Base-by-base conservation (phyloP, 2,888 invertebrate genomes). In the Leptarthrus brevirostris region DNA sequence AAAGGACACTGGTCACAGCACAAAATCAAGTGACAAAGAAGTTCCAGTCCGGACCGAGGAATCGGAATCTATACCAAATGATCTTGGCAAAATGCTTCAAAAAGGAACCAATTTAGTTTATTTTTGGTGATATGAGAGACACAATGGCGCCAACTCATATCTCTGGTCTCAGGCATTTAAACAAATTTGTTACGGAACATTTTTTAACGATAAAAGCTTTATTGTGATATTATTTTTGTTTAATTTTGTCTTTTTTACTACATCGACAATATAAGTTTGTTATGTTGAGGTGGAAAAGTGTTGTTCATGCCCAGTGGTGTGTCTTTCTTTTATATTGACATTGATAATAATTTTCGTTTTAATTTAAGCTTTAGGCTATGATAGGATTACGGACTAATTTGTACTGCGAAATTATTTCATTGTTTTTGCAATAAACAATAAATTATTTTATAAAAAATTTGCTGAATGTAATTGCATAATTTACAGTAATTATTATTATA, bases 381-480 rank as follows among this genome's bases (percentile, higher is more conserved):
- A 56, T 64, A 64, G 64, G 20, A 36, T 64, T 44, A 64, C 22
- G 14, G 44, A 58, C 24, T 64, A 44, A 64, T 64, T 64, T 64
- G 64, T 64, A 64, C 47, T 47, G 64, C 64, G 36, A 24, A 64
- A 64, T 47, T 61, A 61, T 36, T 64, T 64, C 64, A 64, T 64
- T 64, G 64, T 64, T 64, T 49, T 40, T 64, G 64, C 64, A 64
- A 64, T 61, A 64, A 64, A 64, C 34, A 16, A 47, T 64, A 64
- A 64, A 34, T 44, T 47, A 44, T 64, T 64, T 64, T 64, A 64
- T 64, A 64, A 64, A 64, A 64, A 44, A 30, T n/a, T n/a, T n/a
- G n/a, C n/a, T n/a, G n/a, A n/a, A n/a, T n/a, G n/a, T n/a, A n/a
- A n/a, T n/a, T n/a, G n/a, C n/a, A n/a, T n/a, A n/a, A n/a, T n/a